A percentile compares a stretch with the other conserved stretches of the same genome.
Evolutionary conservation across 1,140 invertebrate species (phyloP).

Genomic region (Drosophila tsacasi): DNA sequence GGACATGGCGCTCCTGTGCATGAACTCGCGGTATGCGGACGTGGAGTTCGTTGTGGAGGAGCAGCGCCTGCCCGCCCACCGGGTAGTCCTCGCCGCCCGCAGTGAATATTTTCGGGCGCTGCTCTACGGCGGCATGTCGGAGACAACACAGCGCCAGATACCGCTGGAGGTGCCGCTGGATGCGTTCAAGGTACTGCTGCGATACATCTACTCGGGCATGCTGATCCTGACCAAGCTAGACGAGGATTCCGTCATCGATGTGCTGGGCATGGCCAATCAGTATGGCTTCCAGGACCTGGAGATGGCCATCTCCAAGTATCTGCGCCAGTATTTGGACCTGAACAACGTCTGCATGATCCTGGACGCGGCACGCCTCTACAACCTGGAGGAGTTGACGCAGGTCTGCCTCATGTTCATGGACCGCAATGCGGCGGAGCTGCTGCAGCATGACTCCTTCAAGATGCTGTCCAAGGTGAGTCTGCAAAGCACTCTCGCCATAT

Average conservation of each 20-base stretch:
- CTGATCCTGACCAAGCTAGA: constrained; percentile 93
- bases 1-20: constrained; percentile 91
- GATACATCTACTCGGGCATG: constrained; percentile 97
- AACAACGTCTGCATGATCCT: constrained; percentile 97
- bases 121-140: constrained; percentile 95
- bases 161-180: constrained; percentile 93
- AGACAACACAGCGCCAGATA: constrained; percentile 94
- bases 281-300: constrained; percentile 98
- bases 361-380: constrained; percentile 92
- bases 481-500: accelerated
- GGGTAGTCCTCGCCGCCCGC: constrained; percentile 93
- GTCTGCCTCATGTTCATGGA: constrained; percentile 94
- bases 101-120: constrained; percentile 97
- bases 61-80: constrained; percentile 93
- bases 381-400: constrained; percentile 87
- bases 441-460: constrained; percentile 93
- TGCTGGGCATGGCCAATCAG: constrained; percentile 95
- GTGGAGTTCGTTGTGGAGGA: constrained; percentile 95
- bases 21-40: constrained; percentile 96
- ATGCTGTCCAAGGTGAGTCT: constrained; percentile 91
- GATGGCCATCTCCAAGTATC: constrained; percentile 95
- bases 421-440: constrained; percentile 93
- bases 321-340: constrained; percentile 94
- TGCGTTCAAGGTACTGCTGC: constrained; percentile 95
- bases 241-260: constrained; percentile 94